Percentiles rank a stretch among this genome's conserved stretches.
Conservation (phyloP, 2,888 invertebrate species). For the Epinotia demarniana region DNA sequence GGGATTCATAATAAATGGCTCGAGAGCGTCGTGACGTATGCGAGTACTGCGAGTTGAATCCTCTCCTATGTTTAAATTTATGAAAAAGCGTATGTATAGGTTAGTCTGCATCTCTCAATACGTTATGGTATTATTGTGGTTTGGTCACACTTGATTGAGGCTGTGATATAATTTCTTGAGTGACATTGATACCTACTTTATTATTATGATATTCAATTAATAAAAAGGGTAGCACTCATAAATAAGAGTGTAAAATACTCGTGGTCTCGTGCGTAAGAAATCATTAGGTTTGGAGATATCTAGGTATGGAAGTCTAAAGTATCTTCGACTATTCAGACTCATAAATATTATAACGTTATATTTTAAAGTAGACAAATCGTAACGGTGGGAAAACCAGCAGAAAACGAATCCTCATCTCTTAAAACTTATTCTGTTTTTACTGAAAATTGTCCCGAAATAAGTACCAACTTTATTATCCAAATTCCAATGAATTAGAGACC, state of each 20-base stretch:
- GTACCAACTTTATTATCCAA: slow-evolving; percentile 13
- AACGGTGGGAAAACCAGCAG: too few species aligned
- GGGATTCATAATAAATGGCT: slow-evolving; percentile 45
- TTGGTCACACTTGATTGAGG: slow-evolving; percentile 11
- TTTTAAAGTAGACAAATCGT: too few species aligned
- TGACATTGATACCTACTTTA: not conserved
- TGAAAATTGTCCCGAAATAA: not conserved
- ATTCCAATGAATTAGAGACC: slow-evolving; percentile 6
- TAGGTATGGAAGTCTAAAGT: too few species aligned
- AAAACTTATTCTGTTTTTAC: too few species aligned
- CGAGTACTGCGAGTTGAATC: slow-evolving; percentile 45
- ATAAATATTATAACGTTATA: too few species aligned
- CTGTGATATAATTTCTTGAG: slow-evolving; percentile 29
- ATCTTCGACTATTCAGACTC: too few species aligned
- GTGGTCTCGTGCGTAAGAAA: too few species aligned
- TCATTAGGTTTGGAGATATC: too few species aligned
- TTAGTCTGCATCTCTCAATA: not conserved
- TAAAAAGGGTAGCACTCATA: not conserved
- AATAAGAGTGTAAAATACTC: too few species aligned
- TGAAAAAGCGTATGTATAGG: slow-evolving; percentile 12
- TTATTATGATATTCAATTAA: not conserved
- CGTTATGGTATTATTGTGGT: not conserved
- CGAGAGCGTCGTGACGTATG: slow-evolving; percentile 46
- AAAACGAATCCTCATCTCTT: too few species aligned
- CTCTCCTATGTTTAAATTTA: slow-evolving; percentile 14